Evolutionary conservation across 2,113 vertebrate genomes (phyloP), one percentile per base, ranked within the genome.

Genomic region (Bostrychus sinensis): DNA sequence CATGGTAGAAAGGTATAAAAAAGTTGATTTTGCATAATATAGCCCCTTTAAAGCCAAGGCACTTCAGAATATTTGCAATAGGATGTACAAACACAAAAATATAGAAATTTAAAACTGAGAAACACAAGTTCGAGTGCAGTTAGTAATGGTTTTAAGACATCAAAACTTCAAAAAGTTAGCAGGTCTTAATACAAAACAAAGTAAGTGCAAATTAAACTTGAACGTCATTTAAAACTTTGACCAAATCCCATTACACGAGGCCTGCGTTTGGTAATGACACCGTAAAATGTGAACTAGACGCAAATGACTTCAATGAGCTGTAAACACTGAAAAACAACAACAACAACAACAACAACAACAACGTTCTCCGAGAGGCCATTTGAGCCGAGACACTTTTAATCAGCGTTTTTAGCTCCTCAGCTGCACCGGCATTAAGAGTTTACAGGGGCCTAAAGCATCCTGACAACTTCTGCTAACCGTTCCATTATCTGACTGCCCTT

Each of bases 281-380:
- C 41, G 56, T 45, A 10, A 41, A 67, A 63, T 56, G 70, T 57
- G 25, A 60, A 63, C 42, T 37, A 53, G 62, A 56, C 10, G 55
- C 36, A 65, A 34, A 37, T 32, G 50, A 63, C 66, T 39, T 22
- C 64, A 71, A 77, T 7, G 50, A 34, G 43, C 34, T 36, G 48
- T 61, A 36, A 45, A 20, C 54, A 60, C 50, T 46, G 43, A 73
- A 59, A 57, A 72, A 76, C 57, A 28, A n/a, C n/a, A n/a, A n/a
- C n/a, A n/a, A n/a, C n/a, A n/a, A n/a, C n/a, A n/a, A n/a, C n/a
- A n/a, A n/a, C n/a, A n/a, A n/a, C n/a, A n/a, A 55, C 61, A 61
- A 37, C 59, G 45, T 63, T 63, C 55, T 75, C 56, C 30, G 60
- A 57, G 48, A 81, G 70, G 75, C 66, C 64, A 73, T 75, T 81